Evolutionary conservation across 1,140 invertebrate genomes (phyloP).

Genomic region (Hypothenemus hampei): DNA sequence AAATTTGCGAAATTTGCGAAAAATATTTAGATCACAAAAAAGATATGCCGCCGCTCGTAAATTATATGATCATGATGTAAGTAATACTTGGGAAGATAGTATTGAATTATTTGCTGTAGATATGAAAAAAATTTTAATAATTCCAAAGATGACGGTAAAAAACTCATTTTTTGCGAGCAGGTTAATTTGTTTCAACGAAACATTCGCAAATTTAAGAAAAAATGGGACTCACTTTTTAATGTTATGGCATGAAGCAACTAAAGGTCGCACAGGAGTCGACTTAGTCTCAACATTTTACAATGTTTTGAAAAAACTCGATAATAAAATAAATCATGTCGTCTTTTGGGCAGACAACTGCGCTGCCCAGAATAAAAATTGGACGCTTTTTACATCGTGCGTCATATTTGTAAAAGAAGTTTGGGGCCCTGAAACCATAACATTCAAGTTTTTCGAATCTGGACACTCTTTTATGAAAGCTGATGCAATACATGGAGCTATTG

Average conservation of each 20-base stretch:
- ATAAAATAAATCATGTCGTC: background rate
- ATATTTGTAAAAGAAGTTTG: no score
- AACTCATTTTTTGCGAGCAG: slow-evolving; percentile 12
- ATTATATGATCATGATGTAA: background rate
- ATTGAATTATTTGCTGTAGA: slow-evolving; percentile 7
- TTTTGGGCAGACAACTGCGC: slow-evolving; percentile 8
- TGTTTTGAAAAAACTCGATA: background rate
- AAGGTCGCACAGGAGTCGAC: background rate
- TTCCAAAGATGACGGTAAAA: slow-evolving; percentile 16
- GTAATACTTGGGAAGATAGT: slow-evolving; percentile 6
- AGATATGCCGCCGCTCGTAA: slow-evolving; percentile 1
- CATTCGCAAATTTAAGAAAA: slow-evolving; percentile 13
- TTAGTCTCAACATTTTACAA: slow-evolving; percentile 6
- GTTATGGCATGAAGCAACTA: slow-evolving; percentile 13
- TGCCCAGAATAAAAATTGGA: no score
- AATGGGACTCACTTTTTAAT: slow-evolving; percentile 5
- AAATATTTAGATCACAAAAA: background rate
- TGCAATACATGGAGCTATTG: background rate
- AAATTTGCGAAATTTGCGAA: background rate
- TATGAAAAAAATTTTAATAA: slow-evolving; percentile 8
- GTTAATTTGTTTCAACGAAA: slow-evolving; percentile 9
- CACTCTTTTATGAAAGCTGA: background rate
- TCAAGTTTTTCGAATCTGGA: no score
- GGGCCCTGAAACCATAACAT: no score
- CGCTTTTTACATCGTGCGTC: no score